Conservation (phyloP, 2,888 invertebrate genomes). For the Seira musarum region DNA sequence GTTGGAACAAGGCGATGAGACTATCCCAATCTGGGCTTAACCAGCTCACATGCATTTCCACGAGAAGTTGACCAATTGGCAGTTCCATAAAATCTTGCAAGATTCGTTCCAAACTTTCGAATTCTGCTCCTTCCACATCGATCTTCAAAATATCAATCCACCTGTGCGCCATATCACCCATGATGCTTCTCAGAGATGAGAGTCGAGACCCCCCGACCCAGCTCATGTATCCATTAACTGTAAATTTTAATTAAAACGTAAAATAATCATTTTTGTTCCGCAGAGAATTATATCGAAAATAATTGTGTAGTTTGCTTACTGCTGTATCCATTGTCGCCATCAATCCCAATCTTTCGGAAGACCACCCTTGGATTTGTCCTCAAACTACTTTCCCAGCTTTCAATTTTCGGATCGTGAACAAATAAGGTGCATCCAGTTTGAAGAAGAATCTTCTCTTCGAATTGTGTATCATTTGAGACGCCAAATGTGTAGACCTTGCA, state of each 20-base stretch:
- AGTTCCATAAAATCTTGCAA: not conserved
- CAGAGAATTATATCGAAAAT: too few relatives aligned
- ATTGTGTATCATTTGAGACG: not conserved
- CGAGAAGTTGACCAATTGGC: conserved; percentile 19
- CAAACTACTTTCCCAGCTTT: too few relatives aligned
- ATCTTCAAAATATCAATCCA: conserved; percentile 27
- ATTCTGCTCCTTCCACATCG: conserved; percentile 34
- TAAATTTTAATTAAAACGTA: too few relatives aligned
- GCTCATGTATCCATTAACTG: too few relatives aligned
- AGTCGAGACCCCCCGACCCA: not conserved
- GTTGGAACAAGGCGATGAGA: not conserved
- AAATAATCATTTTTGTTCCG: too few relatives aligned
- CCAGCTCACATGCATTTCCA: conserved; percentile 26
- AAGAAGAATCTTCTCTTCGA: conserved; percentile 7
- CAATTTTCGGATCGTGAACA: conserved; percentile 11
- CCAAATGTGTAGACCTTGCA: conserved; percentile 26
- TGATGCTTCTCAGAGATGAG: conserved; percentile 2
- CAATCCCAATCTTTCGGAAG: conserved; percentile 12
- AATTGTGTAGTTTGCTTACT: too few relatives aligned
- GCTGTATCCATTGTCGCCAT: too few relatives aligned
- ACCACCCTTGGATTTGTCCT: conserved; percentile 9
- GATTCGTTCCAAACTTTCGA: not conserved
- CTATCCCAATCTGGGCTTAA: not conserved
- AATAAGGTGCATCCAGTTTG: not conserved
- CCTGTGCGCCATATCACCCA: conserved; percentile 20